Evolutionary conservation across 2,797 vertebrate genomes (phyloP).

Genomic region (Okamejei kenojei): DNA sequence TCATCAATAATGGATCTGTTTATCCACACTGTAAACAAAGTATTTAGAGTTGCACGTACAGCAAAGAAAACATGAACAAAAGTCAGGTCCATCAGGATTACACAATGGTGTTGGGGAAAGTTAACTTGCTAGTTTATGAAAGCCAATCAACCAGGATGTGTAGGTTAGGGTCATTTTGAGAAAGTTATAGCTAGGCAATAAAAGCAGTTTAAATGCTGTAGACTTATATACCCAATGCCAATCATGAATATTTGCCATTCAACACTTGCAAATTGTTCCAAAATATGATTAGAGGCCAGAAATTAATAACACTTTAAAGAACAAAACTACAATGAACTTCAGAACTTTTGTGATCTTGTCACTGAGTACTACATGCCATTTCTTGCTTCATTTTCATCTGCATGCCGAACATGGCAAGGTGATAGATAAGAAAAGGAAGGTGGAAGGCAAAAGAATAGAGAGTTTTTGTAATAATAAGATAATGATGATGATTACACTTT

Average conservation of each 20-base stretch:
- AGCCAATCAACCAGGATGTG: not conserved
- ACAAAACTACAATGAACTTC: not conserved
- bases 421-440: not conserved
- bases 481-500: not conserved
- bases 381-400: not conserved
- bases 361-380: not conserved
- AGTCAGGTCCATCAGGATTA: not conserved
- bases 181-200: not conserved
- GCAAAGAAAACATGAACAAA: not conserved
- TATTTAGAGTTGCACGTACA: not conserved
- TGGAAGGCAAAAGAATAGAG: not conserved
- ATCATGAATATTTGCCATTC: not conserved
- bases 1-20: not conserved
- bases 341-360: not conserved
- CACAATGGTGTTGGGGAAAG: not conserved
- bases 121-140: not conserved
- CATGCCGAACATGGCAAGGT: not conserved
- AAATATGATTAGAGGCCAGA: not conserved
- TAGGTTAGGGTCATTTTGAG: not conserved
- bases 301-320: not conserved
- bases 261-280: not conserved
- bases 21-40: not conserved
- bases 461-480: not conserved
- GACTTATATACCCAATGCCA: not conserved
- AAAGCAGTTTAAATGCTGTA: not conserved